Conservation (phyloP, 2,797 vertebrate species). For the Girardinus metallicus region DNA sequence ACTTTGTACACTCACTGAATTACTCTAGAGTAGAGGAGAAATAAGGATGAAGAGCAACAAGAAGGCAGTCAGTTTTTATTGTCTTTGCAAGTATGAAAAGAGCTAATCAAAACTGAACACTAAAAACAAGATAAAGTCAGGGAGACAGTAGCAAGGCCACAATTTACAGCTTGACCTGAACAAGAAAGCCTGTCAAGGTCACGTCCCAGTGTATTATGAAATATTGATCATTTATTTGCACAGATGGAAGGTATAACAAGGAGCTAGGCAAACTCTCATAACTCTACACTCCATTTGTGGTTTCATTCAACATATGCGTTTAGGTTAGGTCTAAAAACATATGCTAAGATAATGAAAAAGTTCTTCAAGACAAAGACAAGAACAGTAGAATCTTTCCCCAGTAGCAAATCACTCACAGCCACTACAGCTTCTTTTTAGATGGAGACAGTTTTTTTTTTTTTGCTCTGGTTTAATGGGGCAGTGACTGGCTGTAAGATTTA, state of each 20-base stretch:
- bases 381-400: too few relatives aligned
- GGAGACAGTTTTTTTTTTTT: background rate
- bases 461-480: background rate
- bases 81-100: background rate
- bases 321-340: too few relatives aligned
- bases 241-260: background rate
- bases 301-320: background rate
- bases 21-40: background rate
- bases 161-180: conserved; percentile 16
- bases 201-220: background rate
- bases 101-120: conserved; percentile 14
- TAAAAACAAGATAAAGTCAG: conserved; percentile 15
- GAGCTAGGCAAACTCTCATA: background rate
- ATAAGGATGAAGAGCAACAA: background rate
- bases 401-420: too few relatives aligned
- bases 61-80: background rate
- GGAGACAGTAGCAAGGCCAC: background rate
- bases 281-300: background rate
- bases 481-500: background rate
- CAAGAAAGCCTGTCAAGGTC: conserved; percentile 3
- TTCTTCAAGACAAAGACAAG: too few relatives aligned
- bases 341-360: too few relatives aligned
- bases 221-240: conserved; percentile 2
- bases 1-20: background rate
- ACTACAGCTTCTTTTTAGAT: too few relatives aligned